phyloP scores from a whole-genome alignment of 2,113 vertebrate species.

The Sterna hirundo region DNA sequence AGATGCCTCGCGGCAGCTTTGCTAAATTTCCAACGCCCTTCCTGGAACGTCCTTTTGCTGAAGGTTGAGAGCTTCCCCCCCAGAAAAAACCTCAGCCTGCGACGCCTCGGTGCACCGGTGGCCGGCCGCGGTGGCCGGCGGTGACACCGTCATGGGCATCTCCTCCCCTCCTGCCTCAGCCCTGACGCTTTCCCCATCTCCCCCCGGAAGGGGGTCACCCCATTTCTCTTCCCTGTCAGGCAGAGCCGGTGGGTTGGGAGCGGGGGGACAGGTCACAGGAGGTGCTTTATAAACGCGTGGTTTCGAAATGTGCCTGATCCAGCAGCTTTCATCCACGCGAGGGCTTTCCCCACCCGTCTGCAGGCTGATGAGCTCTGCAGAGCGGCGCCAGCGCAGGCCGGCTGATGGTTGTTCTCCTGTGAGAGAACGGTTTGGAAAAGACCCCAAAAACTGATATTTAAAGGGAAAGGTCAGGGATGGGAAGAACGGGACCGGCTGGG shows the following conservation, averaged over 20 bases:
- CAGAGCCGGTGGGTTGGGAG: not conserved
- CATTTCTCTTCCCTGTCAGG: not conserved
- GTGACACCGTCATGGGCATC: not conserved
- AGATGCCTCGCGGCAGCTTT: not conserved
- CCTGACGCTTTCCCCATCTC: not conserved
- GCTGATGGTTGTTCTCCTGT: not conserved
- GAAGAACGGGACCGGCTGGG: rapidly evolving
- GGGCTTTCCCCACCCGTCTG: not conserved
- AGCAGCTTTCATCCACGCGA: not conserved
- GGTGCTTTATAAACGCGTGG: not conserved
- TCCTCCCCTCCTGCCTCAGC: not conserved
- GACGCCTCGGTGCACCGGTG: rapidly evolving
- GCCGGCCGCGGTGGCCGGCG: rapidly evolving
- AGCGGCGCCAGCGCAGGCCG: not conserved
- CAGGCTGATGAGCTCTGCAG: not conserved
- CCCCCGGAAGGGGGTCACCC: not conserved
- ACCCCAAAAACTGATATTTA: not conserved
- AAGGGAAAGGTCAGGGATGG: not conserved
- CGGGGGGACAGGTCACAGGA: not conserved
- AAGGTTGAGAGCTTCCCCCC: not conserved
- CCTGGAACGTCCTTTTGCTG: not conserved
- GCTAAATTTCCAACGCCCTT: not conserved
- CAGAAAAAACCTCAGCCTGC: not conserved
- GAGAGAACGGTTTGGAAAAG: not conserved
- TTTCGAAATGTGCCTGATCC: not conserved